A percentile compares a stretch with the other conserved stretches of the same genome.
Evolutionary conservation across 2,888 invertebrate genomes (phyloP).

Genomic region (Cataglyphis livida): DNA sequence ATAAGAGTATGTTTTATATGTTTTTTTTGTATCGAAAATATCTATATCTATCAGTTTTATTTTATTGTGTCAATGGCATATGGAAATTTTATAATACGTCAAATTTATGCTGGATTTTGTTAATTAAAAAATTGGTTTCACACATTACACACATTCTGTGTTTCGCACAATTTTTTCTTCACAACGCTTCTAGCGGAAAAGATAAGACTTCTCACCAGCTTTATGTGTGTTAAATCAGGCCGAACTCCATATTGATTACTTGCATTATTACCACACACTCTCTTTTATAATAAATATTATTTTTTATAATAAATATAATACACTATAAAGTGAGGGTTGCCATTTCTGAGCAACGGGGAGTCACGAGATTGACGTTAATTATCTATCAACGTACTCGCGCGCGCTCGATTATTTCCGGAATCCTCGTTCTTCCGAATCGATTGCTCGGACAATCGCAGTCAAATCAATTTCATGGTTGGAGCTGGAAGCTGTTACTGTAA

Average conservation of each 20-base stretch:
- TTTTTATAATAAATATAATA: conserved; percentile 17
- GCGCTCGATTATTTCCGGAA: conserved; percentile 38
- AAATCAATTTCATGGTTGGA: conserved; percentile 46
- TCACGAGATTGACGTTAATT: conserved; percentile 32
- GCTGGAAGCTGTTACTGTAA: conserved; percentile 41
- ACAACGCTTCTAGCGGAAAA: neutral
- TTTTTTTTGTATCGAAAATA: neutral
- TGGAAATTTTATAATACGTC: neutral
- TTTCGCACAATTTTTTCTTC: neutral
- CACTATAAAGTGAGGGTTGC: conserved; percentile 2
- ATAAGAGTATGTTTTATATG: neutral
- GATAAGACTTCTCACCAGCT: neutral
- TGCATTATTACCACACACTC: neutral
- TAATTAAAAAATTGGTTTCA: neutral
- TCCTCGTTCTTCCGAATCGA: conserved; percentile 12
- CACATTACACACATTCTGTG: neutral
- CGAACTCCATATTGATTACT: conserved; percentile 1
- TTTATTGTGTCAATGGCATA: neutral
- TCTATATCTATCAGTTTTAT: neutral
- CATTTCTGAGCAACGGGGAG: neutral
- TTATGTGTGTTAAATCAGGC: neutral
- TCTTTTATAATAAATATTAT: conserved; percentile 15
- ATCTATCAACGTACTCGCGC: conserved; percentile 13
- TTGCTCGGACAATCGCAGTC: conserved; percentile 30
- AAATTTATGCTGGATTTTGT: neutral